Evolutionary conservation across 1,140 invertebrate genomes (phyloP).

Genomic region (Cydia amplana): DNA sequence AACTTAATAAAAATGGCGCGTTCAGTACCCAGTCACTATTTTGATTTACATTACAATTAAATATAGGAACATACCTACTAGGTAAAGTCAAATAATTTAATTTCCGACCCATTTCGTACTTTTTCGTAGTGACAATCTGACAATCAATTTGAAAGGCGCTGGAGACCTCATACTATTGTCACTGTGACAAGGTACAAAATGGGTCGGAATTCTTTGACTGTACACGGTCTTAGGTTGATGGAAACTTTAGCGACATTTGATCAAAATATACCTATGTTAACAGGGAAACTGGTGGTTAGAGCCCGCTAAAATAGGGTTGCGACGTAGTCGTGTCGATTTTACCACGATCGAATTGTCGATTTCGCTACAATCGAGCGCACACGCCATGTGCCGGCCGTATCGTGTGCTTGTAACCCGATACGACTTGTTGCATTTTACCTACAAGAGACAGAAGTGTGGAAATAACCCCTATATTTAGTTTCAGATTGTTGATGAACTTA

Average conservation of each 20-base stretch:
- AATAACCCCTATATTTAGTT: slow-evolving; percentile 17
- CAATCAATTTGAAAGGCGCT: no score
- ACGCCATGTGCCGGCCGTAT: slow-evolving; percentile 62
- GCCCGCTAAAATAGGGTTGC: slow-evolving; percentile 33
- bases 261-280: slow-evolving; percentile 11
- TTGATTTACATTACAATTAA: no score
- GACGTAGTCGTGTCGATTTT: slow-evolving; percentile 54
- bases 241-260: background rate
- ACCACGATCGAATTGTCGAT: slow-evolving; percentile 64
- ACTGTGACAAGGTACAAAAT: no score
- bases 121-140: no score
- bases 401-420: slow-evolving; percentile 63
- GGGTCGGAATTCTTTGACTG: no score
- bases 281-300: slow-evolving; percentile 23
- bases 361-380: slow-evolving; percentile 63
- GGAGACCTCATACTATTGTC: no score
- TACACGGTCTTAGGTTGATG: no score
- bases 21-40: background rate
- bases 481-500: slow-evolving; percentile 13
- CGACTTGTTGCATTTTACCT: slow-evolving; percentile 49
- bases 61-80: no score
- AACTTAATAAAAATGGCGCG: background rate
- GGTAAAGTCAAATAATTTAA: no score
- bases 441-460: slow-evolving; percentile 33
- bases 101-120: no score